Percentiles rank a stretch among this genome's conserved stretches.
Conservation (phyloP, 2,888 invertebrate species). For the Blastobasis adustella region DNA sequence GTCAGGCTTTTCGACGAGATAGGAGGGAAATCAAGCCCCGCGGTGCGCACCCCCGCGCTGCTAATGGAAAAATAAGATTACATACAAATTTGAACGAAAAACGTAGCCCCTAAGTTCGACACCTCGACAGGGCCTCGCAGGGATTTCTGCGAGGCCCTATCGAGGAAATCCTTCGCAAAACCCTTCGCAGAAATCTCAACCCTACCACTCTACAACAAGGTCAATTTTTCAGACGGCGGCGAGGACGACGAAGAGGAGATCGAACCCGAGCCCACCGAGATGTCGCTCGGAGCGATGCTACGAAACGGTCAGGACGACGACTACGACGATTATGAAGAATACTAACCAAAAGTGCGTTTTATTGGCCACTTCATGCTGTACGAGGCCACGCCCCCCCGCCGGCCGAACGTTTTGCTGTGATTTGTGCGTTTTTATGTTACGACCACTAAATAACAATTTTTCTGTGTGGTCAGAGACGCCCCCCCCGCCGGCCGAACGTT, state of each 20-base stretch:
- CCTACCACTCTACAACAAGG: too few relatives aligned
- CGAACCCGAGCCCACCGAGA: slow-evolving; percentile 54
- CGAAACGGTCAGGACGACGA: slow-evolving; percentile 79
- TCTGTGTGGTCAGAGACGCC: too few relatives aligned
- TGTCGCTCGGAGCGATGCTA: slow-evolving; percentile 75
- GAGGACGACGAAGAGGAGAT: slow-evolving; percentile 65
- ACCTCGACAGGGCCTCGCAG: too few relatives aligned
- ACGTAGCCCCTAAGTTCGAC: too few relatives aligned
- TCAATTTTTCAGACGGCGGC: slow-evolving; percentile 19
- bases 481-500: background rate
- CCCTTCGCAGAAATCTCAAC: too few relatives aligned
- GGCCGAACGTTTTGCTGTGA: background rate
- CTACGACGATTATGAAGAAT: slow-evolving; percentile 82
- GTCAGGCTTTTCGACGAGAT: too few relatives aligned
- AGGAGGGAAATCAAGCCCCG: background rate
- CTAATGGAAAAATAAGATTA: too few relatives aligned
- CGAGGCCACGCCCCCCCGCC: background rate
- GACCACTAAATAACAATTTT: too few relatives aligned
- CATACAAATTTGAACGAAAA: too few relatives aligned
- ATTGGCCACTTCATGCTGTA: background rate
- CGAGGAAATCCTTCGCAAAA: too few relatives aligned
- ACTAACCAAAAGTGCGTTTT: slow-evolving; percentile 33
- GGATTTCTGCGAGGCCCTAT: too few relatives aligned
- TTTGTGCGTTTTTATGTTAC: too few relatives aligned
- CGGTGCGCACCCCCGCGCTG: background rate